phyloP scores from a whole-genome alignment of 2,888 invertebrate genomes.

The Pilophorus perplexus region DNA sequence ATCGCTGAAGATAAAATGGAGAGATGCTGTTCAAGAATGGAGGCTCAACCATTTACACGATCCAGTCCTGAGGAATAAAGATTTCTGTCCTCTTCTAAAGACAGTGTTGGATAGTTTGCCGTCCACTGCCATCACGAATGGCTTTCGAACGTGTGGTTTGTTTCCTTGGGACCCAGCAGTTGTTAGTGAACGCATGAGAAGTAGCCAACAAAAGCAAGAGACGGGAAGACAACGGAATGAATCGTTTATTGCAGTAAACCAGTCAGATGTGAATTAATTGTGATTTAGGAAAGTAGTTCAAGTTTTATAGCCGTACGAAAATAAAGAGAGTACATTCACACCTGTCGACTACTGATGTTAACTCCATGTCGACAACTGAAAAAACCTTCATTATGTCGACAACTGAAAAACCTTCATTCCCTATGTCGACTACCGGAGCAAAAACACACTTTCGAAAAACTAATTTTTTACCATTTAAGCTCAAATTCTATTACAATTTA shows the following conservation, averaged over 20 bases:
- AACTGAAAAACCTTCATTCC: too few species aligned
- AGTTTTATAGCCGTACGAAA: too few species aligned
- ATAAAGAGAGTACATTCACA: too few species aligned
- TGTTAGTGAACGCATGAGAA: conserved; percentile 1
- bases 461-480: too few species aligned
- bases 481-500: too few species aligned
- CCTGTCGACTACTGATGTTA: too few species aligned
- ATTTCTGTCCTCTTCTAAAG: conserved; percentile 11
- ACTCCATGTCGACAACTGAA: too few species aligned
- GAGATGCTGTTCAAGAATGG: conserved; percentile 49
- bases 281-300: too few species aligned
- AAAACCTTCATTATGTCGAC: too few species aligned
- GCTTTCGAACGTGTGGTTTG: conserved; percentile 10
- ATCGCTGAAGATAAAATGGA: conserved; percentile 51
- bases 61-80: conserved; percentile 9
- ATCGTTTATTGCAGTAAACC: neutral
- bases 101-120: neutral
- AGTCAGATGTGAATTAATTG: too few species aligned
- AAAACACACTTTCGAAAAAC: too few species aligned
- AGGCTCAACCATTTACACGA: conserved; percentile 31
- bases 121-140: neutral
- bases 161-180: conserved; percentile 6
- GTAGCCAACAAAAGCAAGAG: neutral
- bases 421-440: too few species aligned
- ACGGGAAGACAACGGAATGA: neutral